Evolutionary conservation across 1,140 invertebrate species (phyloP), one percentile per base, ranked within the genome.

Genomic region (Drosophila hydei): DNA sequence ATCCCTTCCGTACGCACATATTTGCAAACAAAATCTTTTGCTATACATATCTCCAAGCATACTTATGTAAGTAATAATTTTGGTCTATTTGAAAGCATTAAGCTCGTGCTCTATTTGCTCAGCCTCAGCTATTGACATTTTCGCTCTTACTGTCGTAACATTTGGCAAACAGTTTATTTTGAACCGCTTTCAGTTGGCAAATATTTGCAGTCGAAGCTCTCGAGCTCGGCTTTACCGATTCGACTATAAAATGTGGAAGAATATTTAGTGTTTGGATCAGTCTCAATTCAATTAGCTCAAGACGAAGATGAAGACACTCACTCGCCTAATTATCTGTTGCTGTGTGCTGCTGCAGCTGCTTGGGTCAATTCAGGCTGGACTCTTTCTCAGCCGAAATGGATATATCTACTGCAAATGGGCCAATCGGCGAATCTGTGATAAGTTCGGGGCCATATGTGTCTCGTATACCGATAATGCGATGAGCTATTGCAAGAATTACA

Each of bases 291-390:
- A 19, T 45, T 33, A 9, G 18, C 14, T 5, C 14, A 16, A 12
- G n/a, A 84, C 87, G 80, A 85, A 74, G n/a, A 84, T 84, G 80
- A 85, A 74, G 58, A 7, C 59, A 4, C 16, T 68, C 4, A 1
- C 12, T 9, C 12, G 21, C 0, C n/a, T 67, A 4, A 2, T 67
- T 7, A 8, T 77, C 23, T 23, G 21, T 5, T 19, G 4, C 3
- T 7, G 79, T 3, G 6, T 87, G 3, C 11, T 77, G 12, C 14
- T 61, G 2, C 47, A 14, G 8, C 14, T 85, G 12, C 6, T 65
- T 0, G 33, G 30, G 3, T 30, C 12, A 4, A n/a, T 80, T 3
- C 48, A 77, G 30, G 73, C 58, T 5, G 40, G 81, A 9, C 23
- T 77, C 6, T 58, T 81, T 14, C 21, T 77, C 0, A 54, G 18